Base-by-base conservation (phyloP, 2,888 invertebrate species). In the Cerastoderma edule region DNA sequence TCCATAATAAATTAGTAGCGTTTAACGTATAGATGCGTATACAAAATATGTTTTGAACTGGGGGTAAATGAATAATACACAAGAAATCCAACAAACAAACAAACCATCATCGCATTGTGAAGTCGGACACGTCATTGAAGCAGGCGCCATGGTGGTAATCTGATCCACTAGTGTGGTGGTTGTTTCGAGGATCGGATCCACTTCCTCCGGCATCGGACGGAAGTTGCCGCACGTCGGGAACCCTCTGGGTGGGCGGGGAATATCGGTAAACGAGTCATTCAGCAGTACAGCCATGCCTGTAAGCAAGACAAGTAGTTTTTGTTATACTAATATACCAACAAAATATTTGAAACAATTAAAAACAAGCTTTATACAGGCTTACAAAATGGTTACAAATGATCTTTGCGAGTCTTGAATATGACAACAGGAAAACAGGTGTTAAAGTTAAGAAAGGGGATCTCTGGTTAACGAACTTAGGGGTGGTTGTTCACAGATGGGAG, bases 261-360 rank as follows among this genome's bases (percentile, higher is more conserved):
- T 27, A 13, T 39, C 22, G 5, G 67, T 27, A 10, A 56, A 74
- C 13, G 77, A 83, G 32, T 79, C 83, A 44, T 83, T 78, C 19
- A 83, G 32, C 5, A 85, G 24, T 35, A 86, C n/a, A 10, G 72
- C 82, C 84, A 87, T 84, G 10, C 87, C 86, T 73, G 35, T 24
- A 64, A 60, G 46, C 10, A 27, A 24, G 33, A 1, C 33, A 2
- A 50, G 22, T 10, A 56, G 16, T 16, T 13, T 39, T 13, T 16
- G 39, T 39, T 39, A 39, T 39, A 16, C 16, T 39, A 39, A 16
- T 8, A 13, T 13, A 39, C 39, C 16, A 13, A 39, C 16, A 16
- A 16, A 13, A 39, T 39, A 8, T 16, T 39, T 39, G 39, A 16
- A 13, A 16, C 16, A 13, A 13, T 13, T 39, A 39, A 8, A 39